Percentiles rank a stretch among this genome's conserved stretches.
Conservation (phyloP, 2,888 invertebrate species). For the Acleris holmiana region DNA sequence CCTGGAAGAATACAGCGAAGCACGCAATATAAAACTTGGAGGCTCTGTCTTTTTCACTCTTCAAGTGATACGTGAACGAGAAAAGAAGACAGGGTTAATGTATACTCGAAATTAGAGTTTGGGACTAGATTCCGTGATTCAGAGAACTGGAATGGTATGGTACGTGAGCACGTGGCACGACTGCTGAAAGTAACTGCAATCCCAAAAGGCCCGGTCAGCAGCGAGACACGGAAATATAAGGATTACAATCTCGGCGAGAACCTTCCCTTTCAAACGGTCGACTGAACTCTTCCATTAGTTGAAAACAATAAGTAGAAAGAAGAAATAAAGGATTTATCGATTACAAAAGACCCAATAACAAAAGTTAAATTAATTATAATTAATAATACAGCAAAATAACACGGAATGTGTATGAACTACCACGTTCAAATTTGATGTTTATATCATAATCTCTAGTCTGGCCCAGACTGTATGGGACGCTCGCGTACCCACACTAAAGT, state of each 20-base stretch:
- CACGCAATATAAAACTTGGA: no score
- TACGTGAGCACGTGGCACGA: conserved; percentile 1
- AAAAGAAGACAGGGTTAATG: background rate
- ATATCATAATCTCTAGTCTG: no score
- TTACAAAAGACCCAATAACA: no score
- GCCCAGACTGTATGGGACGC: no score
- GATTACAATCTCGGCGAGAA: background rate
- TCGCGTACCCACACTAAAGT: no score
- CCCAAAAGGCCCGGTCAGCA: background rate
- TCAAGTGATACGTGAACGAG: background rate
- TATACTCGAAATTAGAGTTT: background rate
- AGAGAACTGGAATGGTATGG: background rate
- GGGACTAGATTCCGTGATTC: background rate
- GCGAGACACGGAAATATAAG: background rate
- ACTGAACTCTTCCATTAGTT: background rate
- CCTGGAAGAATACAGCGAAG: no score
- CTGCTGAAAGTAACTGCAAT: conserved; percentile 12
- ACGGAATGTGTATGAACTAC: no score
- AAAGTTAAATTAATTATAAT: no score
- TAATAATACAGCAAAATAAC: no score
- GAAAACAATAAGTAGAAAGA: no score
- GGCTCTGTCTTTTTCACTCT: background rate
- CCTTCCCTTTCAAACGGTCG: background rate
- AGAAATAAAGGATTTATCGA: no score
- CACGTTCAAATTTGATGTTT: no score